Conservation (phyloP, 2,113 vertebrate genomes). For the Periophthalmus modestus region DNA sequence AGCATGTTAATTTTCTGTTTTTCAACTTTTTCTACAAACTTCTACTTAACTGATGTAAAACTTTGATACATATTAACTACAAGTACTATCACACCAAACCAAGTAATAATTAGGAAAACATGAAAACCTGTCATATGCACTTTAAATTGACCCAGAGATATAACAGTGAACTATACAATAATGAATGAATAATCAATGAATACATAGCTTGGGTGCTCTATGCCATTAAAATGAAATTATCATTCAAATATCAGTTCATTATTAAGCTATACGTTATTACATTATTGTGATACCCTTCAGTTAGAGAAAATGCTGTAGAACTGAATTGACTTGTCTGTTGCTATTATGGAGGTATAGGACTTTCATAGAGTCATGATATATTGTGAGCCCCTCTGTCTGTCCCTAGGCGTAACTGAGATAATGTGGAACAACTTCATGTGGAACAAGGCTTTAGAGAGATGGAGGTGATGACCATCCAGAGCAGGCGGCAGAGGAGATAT, state of each 20-base stretch:
- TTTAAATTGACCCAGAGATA: no score
- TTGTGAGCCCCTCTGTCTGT: slow-evolving; percentile 2
- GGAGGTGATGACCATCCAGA: slow-evolving; percentile 4
- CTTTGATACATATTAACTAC: no score
- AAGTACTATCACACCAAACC: no score
- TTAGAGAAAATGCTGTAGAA: slow-evolving; percentile 1
- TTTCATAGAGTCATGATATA: neutral
- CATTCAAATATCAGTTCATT: no score
- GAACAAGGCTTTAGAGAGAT: neutral
- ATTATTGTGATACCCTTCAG: no score
- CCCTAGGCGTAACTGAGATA: neutral
- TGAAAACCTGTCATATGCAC: no score
- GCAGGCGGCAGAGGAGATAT: neutral
- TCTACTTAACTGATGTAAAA: no score
- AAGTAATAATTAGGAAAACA: no score
- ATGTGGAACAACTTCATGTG: slow-evolving; percentile 16
- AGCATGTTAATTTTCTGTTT: no score
- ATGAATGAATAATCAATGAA: neutral
- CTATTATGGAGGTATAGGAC: neutral
- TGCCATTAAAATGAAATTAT: slow-evolving; percentile 9
- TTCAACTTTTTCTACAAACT: no score
- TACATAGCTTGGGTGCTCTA: neutral
- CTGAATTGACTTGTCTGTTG: neutral
- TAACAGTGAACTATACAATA: no score
- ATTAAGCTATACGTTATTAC: no score